These are phyloP conservation scores for Pyrrhia umbra DNA, from an alignment of 2,888 invertebrate species.

Conservation along the genomic window DNA sequence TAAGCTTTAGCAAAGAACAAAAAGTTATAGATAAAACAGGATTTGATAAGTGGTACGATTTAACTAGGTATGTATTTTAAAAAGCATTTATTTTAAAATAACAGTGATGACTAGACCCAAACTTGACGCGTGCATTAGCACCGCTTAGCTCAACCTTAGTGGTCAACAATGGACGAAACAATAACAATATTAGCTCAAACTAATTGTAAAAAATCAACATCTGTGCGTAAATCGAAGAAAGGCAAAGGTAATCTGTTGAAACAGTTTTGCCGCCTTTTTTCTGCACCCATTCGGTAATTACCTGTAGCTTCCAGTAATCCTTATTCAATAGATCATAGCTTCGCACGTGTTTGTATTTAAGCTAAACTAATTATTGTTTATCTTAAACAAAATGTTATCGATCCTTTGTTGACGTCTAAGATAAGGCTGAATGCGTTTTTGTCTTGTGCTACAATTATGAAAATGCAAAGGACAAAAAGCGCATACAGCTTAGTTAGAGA, in stretches of 20 bases:
- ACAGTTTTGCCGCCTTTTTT: slow-evolving; percentile 12
- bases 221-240: slow-evolving; percentile 6
- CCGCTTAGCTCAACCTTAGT: too few species aligned
- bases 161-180: neutral
- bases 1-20: too few species aligned
- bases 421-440: slow-evolving; percentile 23
- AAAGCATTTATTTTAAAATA: too few species aligned
- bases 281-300: slow-evolving; percentile 22
- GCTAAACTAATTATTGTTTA: slow-evolving; percentile 14
- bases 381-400: slow-evolving; percentile 5
- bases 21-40: too few species aligned
- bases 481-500: slow-evolving; percentile 11
- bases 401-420: slow-evolving; percentile 24
- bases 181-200: neutral
- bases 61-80: too few species aligned
- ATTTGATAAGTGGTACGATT: too few species aligned
- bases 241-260: neutral
- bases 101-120: too few species aligned
- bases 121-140: too few species aligned
- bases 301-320: slow-evolving; percentile 17
- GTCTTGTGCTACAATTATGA: slow-evolving; percentile 23
- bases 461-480: slow-evolving; percentile 19
- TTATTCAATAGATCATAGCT: slow-evolving; percentile 3
- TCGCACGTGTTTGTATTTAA: slow-evolving; percentile 32
- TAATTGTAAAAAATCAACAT: slow-evolving; percentile 6